A percentile compares a stretch with the other conserved stretches of the same genome.
These are phyloP conservation scores for Sparidentex hasta DNA, from an alignment of 2,797 vertebrate genomes.

Conservation along the genomic window DNA sequence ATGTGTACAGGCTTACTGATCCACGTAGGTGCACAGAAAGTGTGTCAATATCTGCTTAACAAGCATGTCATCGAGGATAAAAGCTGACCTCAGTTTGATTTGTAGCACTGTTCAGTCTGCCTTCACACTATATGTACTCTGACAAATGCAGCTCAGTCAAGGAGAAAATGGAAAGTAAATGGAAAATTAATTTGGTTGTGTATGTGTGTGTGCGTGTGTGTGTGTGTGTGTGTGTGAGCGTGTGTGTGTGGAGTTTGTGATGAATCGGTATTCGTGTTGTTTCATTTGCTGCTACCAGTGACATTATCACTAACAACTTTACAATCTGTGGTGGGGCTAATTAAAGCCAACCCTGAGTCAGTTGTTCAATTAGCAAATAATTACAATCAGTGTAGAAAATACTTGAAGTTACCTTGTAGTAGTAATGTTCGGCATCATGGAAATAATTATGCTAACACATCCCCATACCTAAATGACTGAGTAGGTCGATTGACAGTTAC, in stretches of 20 bases:
- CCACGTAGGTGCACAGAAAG: neutral
- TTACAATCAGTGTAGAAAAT: too few species aligned
- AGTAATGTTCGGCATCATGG: too few species aligned
- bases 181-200: slow-evolving; percentile 45
- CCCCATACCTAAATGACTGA: too few species aligned
- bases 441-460: too few species aligned
- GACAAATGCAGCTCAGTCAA: slow-evolving; percentile 55
- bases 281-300: neutral
- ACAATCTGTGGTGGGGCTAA: too few species aligned
- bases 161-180: slow-evolving; percentile 70
- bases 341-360: too few species aligned
- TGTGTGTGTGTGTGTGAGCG: neutral
- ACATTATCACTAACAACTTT: neutral
- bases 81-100: slow-evolving; percentile 48
- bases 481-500: too few species aligned
- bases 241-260: slow-evolving; percentile 11
- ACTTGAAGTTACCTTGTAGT: too few species aligned
- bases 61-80: slow-evolving; percentile 37
- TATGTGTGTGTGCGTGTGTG: slow-evolving; percentile 10
- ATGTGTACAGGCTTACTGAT: slow-evolving; percentile 28
- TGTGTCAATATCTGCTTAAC: slow-evolving; percentile 53
- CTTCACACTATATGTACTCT: slow-evolving; percentile 47
- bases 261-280: slow-evolving; percentile 13
- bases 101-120: slow-evolving; percentile 32
- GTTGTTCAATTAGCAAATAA: too few species aligned